A percentile compares a stretch with the other conserved stretches of the same genome.
Conservation (phyloP, 2,888 invertebrate species). For the Charanyca ferruginea region DNA sequence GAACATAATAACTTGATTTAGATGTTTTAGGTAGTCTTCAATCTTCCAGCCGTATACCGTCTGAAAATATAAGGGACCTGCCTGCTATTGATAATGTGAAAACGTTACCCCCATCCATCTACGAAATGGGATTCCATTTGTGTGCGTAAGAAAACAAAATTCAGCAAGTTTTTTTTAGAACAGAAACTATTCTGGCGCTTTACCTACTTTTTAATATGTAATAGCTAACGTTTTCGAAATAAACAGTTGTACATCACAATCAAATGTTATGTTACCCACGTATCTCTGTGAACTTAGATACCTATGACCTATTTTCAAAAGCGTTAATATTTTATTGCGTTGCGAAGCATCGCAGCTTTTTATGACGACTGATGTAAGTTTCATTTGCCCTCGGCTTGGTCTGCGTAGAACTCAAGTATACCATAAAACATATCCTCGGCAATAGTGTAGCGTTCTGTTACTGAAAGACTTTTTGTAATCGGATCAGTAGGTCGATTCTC, state of each 20-base stretch:
- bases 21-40: conserved; percentile 36
- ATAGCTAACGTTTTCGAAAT: not conserved
- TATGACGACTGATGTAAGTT: conserved; percentile 29
- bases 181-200: conserved; percentile 14
- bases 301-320: conserved; percentile 30
- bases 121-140: conserved; percentile 45
- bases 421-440: not conserved
- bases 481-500: too few relatives aligned
- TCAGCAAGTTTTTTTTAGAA: conserved; percentile 18
- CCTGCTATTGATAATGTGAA: conserved; percentile 43
- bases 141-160: conserved; percentile 39
- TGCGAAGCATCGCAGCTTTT: conserved; percentile 11
- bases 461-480: not conserved
- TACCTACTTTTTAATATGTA: conserved; percentile 7
- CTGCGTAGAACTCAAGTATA: not conserved
- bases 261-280: conserved; percentile 18
- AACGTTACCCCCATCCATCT: conserved; percentile 46
- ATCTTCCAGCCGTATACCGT: conserved; percentile 28
- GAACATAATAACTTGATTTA: conserved; percentile 25
- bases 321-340: conserved; percentile 29
- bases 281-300: conserved; percentile 16
- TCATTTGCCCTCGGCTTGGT: conserved; percentile 2
- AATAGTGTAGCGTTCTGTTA: not conserved
- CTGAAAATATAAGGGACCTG: conserved; percentile 39
- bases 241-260: conserved; percentile 8